These are phyloP conservation scores for Neosalanx taihuensis DNA, from an alignment of 2,797 vertebrate genomes.

Conservation along the genomic window DNA sequence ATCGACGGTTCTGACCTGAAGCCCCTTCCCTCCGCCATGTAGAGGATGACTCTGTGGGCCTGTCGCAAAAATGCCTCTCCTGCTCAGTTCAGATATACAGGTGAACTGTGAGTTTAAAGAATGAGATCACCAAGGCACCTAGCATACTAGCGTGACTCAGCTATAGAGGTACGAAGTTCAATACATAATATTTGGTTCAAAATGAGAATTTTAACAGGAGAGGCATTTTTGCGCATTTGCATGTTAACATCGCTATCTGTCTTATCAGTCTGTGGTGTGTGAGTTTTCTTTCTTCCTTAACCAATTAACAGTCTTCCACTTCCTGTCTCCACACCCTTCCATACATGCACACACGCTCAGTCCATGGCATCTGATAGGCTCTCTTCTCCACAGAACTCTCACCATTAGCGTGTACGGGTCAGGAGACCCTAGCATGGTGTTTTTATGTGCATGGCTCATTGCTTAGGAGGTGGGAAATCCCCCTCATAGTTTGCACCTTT, in stretches of 20 bases:
- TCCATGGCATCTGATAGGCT: background rate
- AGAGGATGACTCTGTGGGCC: constrained; percentile 69
- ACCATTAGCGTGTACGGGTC: background rate
- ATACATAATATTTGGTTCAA: background rate
- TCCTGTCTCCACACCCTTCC: constrained; percentile 9
- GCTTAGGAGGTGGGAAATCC: background rate
- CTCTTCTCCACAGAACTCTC: background rate
- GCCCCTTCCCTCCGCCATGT: constrained; percentile 50
- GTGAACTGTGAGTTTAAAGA: background rate
- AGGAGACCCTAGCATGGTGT: background rate
- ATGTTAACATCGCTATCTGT: constrained; percentile 50
- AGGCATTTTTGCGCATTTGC: constrained; percentile 66
- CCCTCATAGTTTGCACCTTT: background rate
- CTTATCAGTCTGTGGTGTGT: constrained; percentile 23
- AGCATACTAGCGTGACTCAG: background rate
- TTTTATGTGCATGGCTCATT: background rate
- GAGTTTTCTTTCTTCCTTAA: constrained; percentile 31
- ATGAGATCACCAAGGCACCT: background rate
- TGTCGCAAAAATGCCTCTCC: constrained; percentile 65
- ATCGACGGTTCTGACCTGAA: constrained; percentile 27
- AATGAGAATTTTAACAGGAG: constrained; percentile 22
- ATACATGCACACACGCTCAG: constrained; percentile 3
- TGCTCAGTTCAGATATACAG: constrained; percentile 16
- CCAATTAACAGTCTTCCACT: constrained; percentile 29
- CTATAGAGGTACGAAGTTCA: background rate